Evolutionary conservation across 64 coral and sea anemone genomes (phyloP), one percentile per base, ranked within the genome.

Genomic region (Pocillopora damicornis): DNA sequence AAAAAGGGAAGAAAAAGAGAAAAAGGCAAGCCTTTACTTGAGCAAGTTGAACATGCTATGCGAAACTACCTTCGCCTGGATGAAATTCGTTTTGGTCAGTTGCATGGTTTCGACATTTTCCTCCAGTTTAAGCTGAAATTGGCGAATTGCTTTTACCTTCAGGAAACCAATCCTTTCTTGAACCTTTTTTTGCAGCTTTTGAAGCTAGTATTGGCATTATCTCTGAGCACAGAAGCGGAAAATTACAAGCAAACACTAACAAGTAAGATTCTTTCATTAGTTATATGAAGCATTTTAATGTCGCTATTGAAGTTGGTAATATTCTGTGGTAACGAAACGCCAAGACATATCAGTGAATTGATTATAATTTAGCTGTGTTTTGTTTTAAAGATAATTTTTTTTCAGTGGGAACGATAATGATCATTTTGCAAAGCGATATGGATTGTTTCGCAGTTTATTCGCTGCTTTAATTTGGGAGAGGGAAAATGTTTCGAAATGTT

Each of bases 151-250:
- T 9, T 37, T 42, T 23, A 63, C 20, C 7, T 25, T 34, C 9
- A 66, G 18, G 63, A 73, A 68, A 73, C 65, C 11, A 13, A 71
- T 72, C 37, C 13, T 2, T 82, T 35, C 80, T 85, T 1, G 56
- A 38, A 25, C 72, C 64, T 85, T 62, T 30, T 30, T 85, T 85
- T 73, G 18, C 65, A 85, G 81, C 13, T 85, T n/a, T 73, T 58
- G 65, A 73, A 71, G 22, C 65, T 85, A 35, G 15, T 85, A 13
- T 25, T 85, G 64, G 65, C 45, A 37, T 72, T 85, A 15, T 73
- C 18, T 1, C 26, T 85, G n/a, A 13, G 65, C 17, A 57, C 38
- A 73, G 64, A 85, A 58, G 81, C 37, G 0, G 38, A 20, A n/a
- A 7, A n/a, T 0, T 85, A 72, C 38, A 1, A 45, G 11, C 38